Evolutionary conservation across 2,113 vertebrate genomes (phyloP).

Genomic region (Charadrius vociferus): DNA sequence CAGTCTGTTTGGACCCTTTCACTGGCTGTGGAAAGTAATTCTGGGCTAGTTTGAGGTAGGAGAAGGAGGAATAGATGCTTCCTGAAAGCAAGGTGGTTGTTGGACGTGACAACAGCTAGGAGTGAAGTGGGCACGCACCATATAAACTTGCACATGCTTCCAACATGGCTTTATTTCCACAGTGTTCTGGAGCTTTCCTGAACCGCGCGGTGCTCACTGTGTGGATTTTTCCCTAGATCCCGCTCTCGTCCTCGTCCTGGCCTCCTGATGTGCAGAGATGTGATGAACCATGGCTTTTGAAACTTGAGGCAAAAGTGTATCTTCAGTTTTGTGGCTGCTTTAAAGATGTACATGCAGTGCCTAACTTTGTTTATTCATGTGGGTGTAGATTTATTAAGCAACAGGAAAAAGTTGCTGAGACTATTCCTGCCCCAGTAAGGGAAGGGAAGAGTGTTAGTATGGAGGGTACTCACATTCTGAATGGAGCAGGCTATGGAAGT

Average conservation of each 20-base stretch:
- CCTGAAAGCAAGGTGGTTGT: neutral
- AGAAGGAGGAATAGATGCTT: neutral
- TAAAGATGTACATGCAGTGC: neutral
- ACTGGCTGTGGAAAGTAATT: neutral
- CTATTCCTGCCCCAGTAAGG: neutral
- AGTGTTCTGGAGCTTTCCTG: neutral
- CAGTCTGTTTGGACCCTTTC: neutral
- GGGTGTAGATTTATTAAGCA: neutral
- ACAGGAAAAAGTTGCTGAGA: neutral
- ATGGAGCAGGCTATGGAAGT: neutral
- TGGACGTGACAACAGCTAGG: neutral
- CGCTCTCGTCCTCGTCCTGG: fast-evolving
- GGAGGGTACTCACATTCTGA: neutral
- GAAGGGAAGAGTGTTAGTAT: neutral
- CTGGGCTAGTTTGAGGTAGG: neutral
- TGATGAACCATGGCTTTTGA: neutral
- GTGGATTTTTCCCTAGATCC: neutral
- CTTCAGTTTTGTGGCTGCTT: neutral
- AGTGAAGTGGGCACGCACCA: neutral
- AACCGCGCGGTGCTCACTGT: neutral
- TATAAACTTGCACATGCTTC: neutral
- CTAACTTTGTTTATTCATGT: neutral
- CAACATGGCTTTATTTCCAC: neutral
- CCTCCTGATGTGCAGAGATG: neutral
- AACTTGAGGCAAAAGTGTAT: neutral